A percentile compares a stretch with the other conserved stretches of the same genome.
These are phyloP conservation scores for Ameiurus melas DNA, from an alignment of 2,113 vertebrate species.

Conservation along the genomic window DNA sequence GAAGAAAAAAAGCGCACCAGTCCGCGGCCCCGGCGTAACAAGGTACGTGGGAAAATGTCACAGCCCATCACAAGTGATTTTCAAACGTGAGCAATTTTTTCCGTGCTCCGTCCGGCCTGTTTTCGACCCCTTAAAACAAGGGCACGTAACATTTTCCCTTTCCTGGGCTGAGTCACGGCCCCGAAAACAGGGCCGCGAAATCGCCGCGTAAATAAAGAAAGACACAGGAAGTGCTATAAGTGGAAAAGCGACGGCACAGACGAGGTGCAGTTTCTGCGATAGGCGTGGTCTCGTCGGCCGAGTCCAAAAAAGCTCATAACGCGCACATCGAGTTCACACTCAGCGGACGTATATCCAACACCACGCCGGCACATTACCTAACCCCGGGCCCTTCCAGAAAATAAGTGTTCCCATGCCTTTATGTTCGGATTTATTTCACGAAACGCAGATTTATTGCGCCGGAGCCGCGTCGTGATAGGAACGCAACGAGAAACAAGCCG, in stretches of 20 bases:
- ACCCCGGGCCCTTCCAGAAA: conserved; percentile 41
- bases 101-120: conserved; percentile 15
- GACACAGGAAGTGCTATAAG: conserved; percentile 48
- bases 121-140: conserved; percentile 48
- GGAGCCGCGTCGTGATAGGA: conserved; percentile 55
- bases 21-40: conserved; percentile 14
- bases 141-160: conserved; percentile 30
- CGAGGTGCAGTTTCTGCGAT: conserved; percentile 41
- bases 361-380: conserved; percentile 37
- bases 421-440: conserved; percentile 56
- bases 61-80: conserved; percentile 27
- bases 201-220: conserved; percentile 17
- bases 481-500: conserved; percentile 55
- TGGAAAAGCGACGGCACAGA: conserved; percentile 50
- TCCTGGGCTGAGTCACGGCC: conserved; percentile 35
- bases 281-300: conserved; percentile 44
- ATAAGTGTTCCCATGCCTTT: conserved; percentile 48
- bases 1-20: conserved; percentile 15
- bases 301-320: conserved; percentile 54
- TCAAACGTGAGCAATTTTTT: conserved; percentile 43
- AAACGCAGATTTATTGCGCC: conserved; percentile 60
- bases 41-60: conserved; percentile 56
- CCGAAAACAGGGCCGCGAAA: conserved; percentile 18
- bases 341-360: conserved; percentile 37
- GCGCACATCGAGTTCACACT: conserved; percentile 45